Evolutionary conservation across 2,797 vertebrate genomes (phyloP), one percentile per base, ranked within the genome.

Genomic region (Hyperoplus lanceolatus): DNA sequence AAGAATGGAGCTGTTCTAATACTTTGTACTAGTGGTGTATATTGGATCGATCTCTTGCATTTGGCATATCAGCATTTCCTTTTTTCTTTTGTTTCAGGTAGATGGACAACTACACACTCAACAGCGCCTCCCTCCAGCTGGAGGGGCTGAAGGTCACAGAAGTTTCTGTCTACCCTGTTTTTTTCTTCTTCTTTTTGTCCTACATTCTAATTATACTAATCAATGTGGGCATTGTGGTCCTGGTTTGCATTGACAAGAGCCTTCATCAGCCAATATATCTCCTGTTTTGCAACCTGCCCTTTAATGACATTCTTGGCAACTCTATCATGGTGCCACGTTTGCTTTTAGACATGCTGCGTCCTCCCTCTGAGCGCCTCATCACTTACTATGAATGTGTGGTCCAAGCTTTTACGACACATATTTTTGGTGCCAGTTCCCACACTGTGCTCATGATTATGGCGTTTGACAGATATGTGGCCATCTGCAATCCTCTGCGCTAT

Each of bases 351-450:
- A 75, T 96, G 14, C 84, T 96, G 88, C 6, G 0, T 8, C 80
- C 83, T 14, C 94, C 94, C 3, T 84, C 93, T 0, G 93, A 93
- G 16, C 91, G 92, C 18, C 83, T 93, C 67, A 96, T 96, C 0
- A 90, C 87, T 48, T 96, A 96, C 0, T 86, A 90, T 0, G 87
- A 89, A 16, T 97, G 96, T 85, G 14, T 97, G 0, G 51, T 93
- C 0, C 96, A 97, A 83, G 96, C 96, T 81, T 96, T 96, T 79
- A 87, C 92, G 42, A 78, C 90, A 12, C 95, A 96, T 1, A 92
- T 94, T 43, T 94, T 93, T 16, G 93, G 88, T 36, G 93, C 95
- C 0, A 86, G 92, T 0, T 91, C 94, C 0, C 95, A 96, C 29
- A 29, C 29, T 29, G 29, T 29, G 29, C 29, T 29, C 3, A 29